phyloP scores from a whole-genome alignment of 2,888 invertebrate genomes.

The Drosophila fungiperda region DNA sequence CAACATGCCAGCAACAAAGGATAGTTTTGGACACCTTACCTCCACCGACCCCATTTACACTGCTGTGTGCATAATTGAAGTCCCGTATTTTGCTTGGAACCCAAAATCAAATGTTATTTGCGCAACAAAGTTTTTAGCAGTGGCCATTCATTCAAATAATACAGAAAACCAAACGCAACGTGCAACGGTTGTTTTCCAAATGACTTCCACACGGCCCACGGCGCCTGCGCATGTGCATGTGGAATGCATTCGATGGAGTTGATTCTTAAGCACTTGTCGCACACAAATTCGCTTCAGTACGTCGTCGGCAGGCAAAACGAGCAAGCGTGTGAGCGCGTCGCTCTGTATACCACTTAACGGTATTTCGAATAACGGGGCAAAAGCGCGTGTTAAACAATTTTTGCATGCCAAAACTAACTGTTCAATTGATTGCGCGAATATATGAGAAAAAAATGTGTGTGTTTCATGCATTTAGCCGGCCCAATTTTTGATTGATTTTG shows the following conservation, averaged over 20 bases:
- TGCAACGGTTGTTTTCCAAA: slow-evolving; percentile 59
- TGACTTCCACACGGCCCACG: slow-evolving; percentile 56
- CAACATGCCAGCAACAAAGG: slow-evolving; percentile 31
- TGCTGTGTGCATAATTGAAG: slow-evolving; percentile 62
- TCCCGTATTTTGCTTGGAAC: slow-evolving; percentile 16
- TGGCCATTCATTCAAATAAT: slow-evolving; percentile 51
- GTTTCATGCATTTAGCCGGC: slow-evolving; percentile 63
- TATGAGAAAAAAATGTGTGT: slow-evolving; percentile 38
- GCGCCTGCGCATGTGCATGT: slow-evolving; percentile 64
- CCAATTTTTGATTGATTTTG: slow-evolving; percentile 65
- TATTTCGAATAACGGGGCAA: slow-evolving; percentile 65
- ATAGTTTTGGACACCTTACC: background rate
- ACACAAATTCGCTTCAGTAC: slow-evolving; percentile 56
- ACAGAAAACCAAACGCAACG: slow-evolving; percentile 39
- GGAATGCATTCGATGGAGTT: slow-evolving; percentile 45
- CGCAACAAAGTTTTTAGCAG: slow-evolving; percentile 47
- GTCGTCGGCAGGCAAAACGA: slow-evolving; percentile 66
- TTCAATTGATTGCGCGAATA: slow-evolving; percentile 48
- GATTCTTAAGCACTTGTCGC: slow-evolving; percentile 57
- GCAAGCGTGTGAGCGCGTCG: slow-evolving; percentile 39
- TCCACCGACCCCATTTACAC: slow-evolving; percentile 5
- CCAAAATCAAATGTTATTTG: slow-evolving; percentile 50
- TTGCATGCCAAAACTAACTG: slow-evolving; percentile 33
- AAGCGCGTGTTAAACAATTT: slow-evolving; percentile 50
- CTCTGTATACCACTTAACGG: slow-evolving; percentile 56